Conservation (phyloP, 2,888 invertebrate species). For the Archaeoteleia sp. region DNA sequence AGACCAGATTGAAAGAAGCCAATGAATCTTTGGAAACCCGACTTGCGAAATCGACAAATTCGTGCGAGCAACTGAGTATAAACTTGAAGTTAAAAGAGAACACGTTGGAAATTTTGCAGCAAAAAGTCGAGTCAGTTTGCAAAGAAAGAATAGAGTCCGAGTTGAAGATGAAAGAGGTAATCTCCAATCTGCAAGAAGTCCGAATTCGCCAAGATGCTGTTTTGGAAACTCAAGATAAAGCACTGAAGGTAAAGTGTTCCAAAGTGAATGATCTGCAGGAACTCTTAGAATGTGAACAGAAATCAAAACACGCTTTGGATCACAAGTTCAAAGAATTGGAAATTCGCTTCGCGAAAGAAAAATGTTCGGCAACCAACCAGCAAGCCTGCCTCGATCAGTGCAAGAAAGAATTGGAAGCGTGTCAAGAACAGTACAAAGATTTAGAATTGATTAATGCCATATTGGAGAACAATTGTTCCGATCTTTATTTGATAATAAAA, state of each 20-base stretch:
- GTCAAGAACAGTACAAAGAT: slow-evolving; percentile 16
- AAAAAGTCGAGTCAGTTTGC: slow-evolving; percentile 53
- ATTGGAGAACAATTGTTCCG: slow-evolving; percentile 3
- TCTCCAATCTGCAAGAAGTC: slow-evolving; percentile 61
- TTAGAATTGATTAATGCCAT: not conserved
- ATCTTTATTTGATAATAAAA: slow-evolving; percentile 7
- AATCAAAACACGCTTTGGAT: too few species aligned
- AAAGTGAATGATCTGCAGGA: slow-evolving; percentile 9
- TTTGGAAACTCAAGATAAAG: slow-evolving; percentile 58
- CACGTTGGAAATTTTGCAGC: slow-evolving; percentile 42
- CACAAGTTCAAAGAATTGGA: slow-evolving; percentile 12
- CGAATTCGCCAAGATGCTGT: slow-evolving; percentile 59
- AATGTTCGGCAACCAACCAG: not conserved
- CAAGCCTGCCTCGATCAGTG: too few species aligned
- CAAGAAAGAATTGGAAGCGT: slow-evolving; percentile 8
- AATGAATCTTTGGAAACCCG: slow-evolving; percentile 19
- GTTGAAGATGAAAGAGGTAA: slow-evolving; percentile 61
- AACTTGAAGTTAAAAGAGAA: slow-evolving; percentile 58
- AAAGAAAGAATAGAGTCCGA: slow-evolving; percentile 58
- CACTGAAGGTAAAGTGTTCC: slow-evolving; percentile 56
- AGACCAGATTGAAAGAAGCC: slow-evolving; percentile 11
- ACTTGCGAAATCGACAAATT: slow-evolving; percentile 34
- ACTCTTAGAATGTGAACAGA: not conserved
- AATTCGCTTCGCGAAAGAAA: slow-evolving; percentile 1
- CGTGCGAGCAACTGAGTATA: slow-evolving; percentile 33